Conservation (phyloP, 1,140 invertebrate species). For the Oryctes rhinoceros region DNA sequence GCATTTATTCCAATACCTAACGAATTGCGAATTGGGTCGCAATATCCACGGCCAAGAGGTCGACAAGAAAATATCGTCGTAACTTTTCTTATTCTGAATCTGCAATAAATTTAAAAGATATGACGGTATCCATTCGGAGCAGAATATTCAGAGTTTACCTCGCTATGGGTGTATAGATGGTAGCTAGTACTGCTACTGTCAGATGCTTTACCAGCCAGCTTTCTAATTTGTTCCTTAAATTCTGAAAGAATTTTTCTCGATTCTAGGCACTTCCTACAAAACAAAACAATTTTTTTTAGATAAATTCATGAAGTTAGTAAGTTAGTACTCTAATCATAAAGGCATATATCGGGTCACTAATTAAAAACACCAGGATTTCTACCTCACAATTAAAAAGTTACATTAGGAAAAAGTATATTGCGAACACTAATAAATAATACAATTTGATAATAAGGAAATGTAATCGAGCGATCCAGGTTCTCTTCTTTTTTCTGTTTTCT, state of each 20-base stretch:
- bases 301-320: too few relatives aligned
- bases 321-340: too few relatives aligned
- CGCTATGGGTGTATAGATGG: constrained; percentile 15
- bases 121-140: too few relatives aligned
- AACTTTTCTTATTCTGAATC: constrained; percentile 33
- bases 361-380: too few relatives aligned
- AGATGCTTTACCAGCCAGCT: neutral
- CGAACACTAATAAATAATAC: too few relatives aligned
- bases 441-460: too few relatives aligned
- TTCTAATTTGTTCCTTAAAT: constrained; percentile 29
- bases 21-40: neutral
- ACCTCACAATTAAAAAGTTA: too few relatives aligned
- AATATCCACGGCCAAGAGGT: constrained; percentile 23
- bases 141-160: neutral
- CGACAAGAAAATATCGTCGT: constrained; percentile 14
- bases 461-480: too few relatives aligned
- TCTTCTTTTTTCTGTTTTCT: too few relatives aligned
- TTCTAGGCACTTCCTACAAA: neutral
- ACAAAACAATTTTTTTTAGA: too few relatives aligned
- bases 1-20: neutral
- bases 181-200: neutral
- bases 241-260: constrained; percentile 3
- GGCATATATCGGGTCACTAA: too few relatives aligned
- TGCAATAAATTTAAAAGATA: neutral
- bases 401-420: too few relatives aligned